Evolutionary conservation across 1,140 invertebrate species (phyloP).

Genomic region (Pomacea maculata): DNA sequence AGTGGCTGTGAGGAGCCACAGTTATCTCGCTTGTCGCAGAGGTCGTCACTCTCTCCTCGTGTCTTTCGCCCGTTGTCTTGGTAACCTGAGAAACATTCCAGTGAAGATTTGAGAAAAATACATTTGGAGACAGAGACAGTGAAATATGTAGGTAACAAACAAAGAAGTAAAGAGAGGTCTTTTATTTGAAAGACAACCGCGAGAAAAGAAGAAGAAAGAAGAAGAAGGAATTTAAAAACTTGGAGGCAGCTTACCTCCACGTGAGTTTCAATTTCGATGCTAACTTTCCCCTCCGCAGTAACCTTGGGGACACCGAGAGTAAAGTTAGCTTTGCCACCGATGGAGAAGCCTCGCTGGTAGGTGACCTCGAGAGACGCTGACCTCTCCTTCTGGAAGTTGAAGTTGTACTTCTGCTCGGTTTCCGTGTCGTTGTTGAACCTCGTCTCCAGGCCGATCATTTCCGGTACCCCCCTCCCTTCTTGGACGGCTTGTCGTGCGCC

Average conservation of each 20-base stretch:
- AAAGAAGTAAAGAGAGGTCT: no score
- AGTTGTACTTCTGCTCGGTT: slow-evolving; percentile 29
- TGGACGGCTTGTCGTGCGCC: not conserved
- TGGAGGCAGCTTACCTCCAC: not conserved
- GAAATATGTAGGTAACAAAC: no score
- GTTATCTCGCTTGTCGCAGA: slow-evolving; percentile 18
- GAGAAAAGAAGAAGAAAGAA: not conserved
- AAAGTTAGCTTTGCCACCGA: slow-evolving; percentile 30
- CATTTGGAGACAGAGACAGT: no score
- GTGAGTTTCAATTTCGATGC: slow-evolving; percentile 10
- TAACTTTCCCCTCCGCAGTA: not conserved
- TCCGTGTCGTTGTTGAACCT: slow-evolving; percentile 33
- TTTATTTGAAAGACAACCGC: no score
- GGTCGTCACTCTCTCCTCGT: slow-evolving; percentile 21
- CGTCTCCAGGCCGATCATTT: slow-evolving; percentile 23
- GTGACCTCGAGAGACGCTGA: slow-evolving; percentile 19
- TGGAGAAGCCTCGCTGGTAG: slow-evolving; percentile 31
- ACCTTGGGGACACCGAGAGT: slow-evolving; percentile 13
- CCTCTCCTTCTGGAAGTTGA: slow-evolving; percentile 25
- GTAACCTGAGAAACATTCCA: slow-evolving; percentile 1
- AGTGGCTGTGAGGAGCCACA: not conserved
- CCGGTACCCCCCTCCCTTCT: slow-evolving; percentile 12
- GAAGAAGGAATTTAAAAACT: not conserved
- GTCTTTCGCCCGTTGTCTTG: slow-evolving; percentile 18
- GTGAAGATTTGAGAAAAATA: not conserved